Evolutionary conservation across 1,140 invertebrate genomes (phyloP), one percentile per base, ranked within the genome.

Genomic region (Zaprionus lachaisei): DNA sequence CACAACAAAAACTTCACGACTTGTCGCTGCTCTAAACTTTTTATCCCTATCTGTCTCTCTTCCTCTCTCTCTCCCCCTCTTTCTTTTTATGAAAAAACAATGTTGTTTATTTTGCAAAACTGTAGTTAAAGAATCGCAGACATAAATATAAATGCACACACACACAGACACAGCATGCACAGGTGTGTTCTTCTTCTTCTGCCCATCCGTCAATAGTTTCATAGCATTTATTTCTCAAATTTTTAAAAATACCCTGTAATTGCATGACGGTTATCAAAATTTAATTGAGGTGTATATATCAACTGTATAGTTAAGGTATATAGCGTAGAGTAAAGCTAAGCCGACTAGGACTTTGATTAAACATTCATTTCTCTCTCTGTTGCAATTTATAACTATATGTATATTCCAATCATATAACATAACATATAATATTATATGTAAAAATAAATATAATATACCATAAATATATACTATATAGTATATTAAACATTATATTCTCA

Each of bases 141-240:
- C 37, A 61, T 69, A 63, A 63, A 69, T 70, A 63, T 41, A 57
- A 17, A 34, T 56, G 37, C 26, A 67, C 51, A 68, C 66, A 54
- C 64, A 72, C 24, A 80, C 66, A 49, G 26, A 54, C 11, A 5
- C 11, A 47, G 47, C 44, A 34, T 56, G 65, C 58, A 67, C 38
- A 78, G 47, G 7, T 56, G 15, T 22, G 22, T 26, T 15, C 15
- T 47, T 20, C 62, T 80, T 37, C 61, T 64, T n/a, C 5, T 26
- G 7, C 22, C 51, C 26, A 65, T 51, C 73, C 61, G 61, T 74
- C 70, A 70, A 75, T 75, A 28, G 63, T 54, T 54, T 70, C 60
- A 26, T 37, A 51, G 12, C 38, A 41, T 70, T 70, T 62, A 37
- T 63, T 20, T 20, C 12, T 2, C 38, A 12, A 15, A 31, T 22